phyloP scores from a whole-genome alignment of 1,140 invertebrate genomes.

The Lethrus apterus region DNA sequence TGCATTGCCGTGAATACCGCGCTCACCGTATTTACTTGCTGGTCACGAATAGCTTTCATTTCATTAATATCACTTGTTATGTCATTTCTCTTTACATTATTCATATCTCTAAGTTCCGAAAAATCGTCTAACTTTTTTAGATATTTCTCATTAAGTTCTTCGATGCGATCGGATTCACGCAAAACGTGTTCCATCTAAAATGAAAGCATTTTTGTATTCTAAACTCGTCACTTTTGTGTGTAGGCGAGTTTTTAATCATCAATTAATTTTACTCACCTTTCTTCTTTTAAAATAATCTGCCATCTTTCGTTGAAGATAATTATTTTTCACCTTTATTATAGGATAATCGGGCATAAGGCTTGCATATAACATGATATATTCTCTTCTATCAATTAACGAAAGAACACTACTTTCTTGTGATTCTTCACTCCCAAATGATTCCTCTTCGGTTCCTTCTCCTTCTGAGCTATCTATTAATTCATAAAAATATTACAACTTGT shows the following conservation, averaged over 20 bases:
- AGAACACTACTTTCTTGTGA: too few species aligned
- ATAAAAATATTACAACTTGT: neutral
- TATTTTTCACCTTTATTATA: conserved; percentile 25
- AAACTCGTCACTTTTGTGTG: neutral
- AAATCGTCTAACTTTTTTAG: conserved; percentile 26
- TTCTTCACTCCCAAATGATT: conserved; percentile 20
- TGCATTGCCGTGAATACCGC: conserved; percentile 21
- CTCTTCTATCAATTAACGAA: conserved; percentile 23
- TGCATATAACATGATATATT: conserved; percentile 24
- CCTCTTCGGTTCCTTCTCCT: neutral
- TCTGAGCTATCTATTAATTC: conserved; percentile 1
- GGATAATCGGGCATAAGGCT: conserved; percentile 17
- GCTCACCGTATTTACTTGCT: conserved; percentile 15
- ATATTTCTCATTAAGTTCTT: conserved; percentile 26
- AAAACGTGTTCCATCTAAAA: conserved; percentile 30
- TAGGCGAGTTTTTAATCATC: too few species aligned
- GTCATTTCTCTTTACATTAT: conserved; percentile 14
- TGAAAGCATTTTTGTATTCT: neutral
- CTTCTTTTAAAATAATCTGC: conserved; percentile 31
- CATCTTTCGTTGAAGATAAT: conserved; percentile 31
- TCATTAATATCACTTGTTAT: conserved; percentile 21
- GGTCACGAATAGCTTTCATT: conserved; percentile 20
- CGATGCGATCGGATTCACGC: conserved; percentile 24
- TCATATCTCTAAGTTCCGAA: conserved; percentile 19
- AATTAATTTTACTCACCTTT: too few species aligned